Evolutionary conservation across 2,888 invertebrate species (phyloP).

Genomic region (Pyrocoelia pectoralis): DNA sequence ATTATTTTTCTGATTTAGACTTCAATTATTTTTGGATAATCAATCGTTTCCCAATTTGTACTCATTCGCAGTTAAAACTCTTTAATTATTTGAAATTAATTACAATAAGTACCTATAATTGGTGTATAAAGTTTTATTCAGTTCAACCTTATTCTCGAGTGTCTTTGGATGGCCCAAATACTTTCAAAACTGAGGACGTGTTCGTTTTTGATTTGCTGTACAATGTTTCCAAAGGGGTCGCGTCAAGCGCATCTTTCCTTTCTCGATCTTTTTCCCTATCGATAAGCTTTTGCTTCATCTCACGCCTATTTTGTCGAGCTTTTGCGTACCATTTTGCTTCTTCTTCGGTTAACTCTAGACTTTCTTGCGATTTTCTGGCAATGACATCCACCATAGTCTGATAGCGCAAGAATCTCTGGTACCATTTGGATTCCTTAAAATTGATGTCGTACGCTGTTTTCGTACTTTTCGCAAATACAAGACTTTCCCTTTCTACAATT

Average conservation of each 20-base stretch:
- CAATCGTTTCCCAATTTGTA: no score
- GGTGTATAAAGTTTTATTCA: background rate
- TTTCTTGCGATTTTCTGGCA: slow-evolving; percentile 20
- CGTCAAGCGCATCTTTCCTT: background rate
- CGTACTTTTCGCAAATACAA: slow-evolving; percentile 48
- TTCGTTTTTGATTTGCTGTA: no score
- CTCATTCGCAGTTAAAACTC: no score
- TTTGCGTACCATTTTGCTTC: slow-evolving; percentile 35
- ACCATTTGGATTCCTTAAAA: slow-evolving; percentile 39
- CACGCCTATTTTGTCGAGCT: slow-evolving; percentile 22
- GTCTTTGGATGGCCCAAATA: no score
- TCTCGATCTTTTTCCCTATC: slow-evolving; percentile 25
- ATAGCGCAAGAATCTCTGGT: slow-evolving; percentile 33
- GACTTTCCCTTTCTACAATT: slow-evolving; percentile 42
- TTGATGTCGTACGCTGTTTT: slow-evolving; percentile 40
- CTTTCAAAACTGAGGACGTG: no score
- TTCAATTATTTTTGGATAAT: no score
- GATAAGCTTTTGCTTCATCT: background rate
- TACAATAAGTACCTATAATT: no score
- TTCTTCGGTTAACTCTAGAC: slow-evolving; percentile 28
- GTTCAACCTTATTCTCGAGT: no score
- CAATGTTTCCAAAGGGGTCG: background rate
- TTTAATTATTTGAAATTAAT: no score
- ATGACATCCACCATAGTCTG: slow-evolving; percentile 14
- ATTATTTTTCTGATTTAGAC: no score